Base-by-base conservation (phyloP, 2,888 invertebrate genomes). In the Polyommatus icarus region DNA sequence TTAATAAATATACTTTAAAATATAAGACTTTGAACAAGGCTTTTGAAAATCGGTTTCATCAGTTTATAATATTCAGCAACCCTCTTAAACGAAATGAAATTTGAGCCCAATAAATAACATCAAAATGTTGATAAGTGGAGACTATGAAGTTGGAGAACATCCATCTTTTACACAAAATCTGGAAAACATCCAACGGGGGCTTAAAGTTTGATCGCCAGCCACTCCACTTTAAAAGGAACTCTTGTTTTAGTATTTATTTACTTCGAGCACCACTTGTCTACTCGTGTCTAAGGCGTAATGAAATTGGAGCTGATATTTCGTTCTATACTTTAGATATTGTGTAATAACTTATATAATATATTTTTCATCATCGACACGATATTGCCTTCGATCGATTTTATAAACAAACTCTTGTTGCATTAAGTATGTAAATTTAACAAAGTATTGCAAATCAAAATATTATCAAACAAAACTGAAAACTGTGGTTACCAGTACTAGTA, bases 71-170 rank as follows among this genome's bases (percentile, higher is more conserved):
- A 10, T 24, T 24, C 12, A 46, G 59, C 20, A 59, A 72, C n/a
- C 6, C 40, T 72, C 12, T 8, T 15, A 18, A 71, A 71, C n/a
- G 7, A 72, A 72, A n/a, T 40, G 29, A 32, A 46, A 50, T 75
- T 54, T 75, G 24, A 75, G 50, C 24, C 75, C 29, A 75, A 75
- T 75, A 75, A 75, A 75, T 75, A 75, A 75, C 75, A 54, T 75
- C 50, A 50, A 54, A 75, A 75, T 54, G 75, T 75, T 54, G 29
- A 75, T 75, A 75, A 54, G 46, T 46, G 46, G 29, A 75, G 54
- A 75, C 75, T 50, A 75, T 75, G 18, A 54, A 75, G 75, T 75
- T 75, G 75, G 75, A 75, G 54, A 75, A 32, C 29, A 75, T 54
- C 75, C 75, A 54, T 50, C 75, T 50, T 24, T 7, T 73, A 73